Evolutionary conservation across 2,113 vertebrate genomes (phyloP), one percentile per base, ranked within the genome.

Genomic region (Ranitomeya imitator): DNA sequence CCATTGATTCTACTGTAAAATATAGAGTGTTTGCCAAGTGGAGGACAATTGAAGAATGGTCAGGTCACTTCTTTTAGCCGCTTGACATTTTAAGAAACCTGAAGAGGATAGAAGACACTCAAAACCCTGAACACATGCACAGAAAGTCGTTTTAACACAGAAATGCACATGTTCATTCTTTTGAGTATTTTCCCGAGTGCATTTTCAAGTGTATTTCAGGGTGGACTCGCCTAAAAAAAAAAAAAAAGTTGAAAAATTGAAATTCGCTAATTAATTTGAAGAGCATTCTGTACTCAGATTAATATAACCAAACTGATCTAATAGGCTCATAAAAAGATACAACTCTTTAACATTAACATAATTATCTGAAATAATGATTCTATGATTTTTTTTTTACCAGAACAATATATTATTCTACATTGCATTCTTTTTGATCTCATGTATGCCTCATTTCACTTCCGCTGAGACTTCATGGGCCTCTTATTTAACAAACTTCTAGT

Each of bases 341-440:
- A 57, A 11, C 11, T 57, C 12, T 57, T 57, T 57, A 57, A 6
- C 67, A 69, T 69, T 69, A 26, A 6, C 69, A 6, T 73, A 73
- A 73, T 73, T 31, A 73, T 37, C 69, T 31, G 26, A 37, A 37
- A 73, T 31, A 31, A 73, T 73, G 69, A 37, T 37, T 23, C 11
- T 23, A 21, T 26, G 31, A 67, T 6, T n/a, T 13, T 37, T 37
- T 73, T 73, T 2, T 73, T 37, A 79, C 54, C 54, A 59, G 79
- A 61, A 81, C 55, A 57, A 80, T 80, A 31, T 23, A 81, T 59
- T 81, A 79, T 23, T 74, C 51, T 80, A 59, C 78, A 80, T 55
- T 13, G 12, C n/a, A 26, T 55, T 57, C 12, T 79, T 79, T 26
- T 79, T 26, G 12, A 79, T 77, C 74, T 37, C 51, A 21, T 19